A percentile compares a stretch with the other conserved stretches of the same genome.
phyloP scores from a whole-genome alignment of 2,113 vertebrate species.

The Actenoides lindsayi region DNA sequence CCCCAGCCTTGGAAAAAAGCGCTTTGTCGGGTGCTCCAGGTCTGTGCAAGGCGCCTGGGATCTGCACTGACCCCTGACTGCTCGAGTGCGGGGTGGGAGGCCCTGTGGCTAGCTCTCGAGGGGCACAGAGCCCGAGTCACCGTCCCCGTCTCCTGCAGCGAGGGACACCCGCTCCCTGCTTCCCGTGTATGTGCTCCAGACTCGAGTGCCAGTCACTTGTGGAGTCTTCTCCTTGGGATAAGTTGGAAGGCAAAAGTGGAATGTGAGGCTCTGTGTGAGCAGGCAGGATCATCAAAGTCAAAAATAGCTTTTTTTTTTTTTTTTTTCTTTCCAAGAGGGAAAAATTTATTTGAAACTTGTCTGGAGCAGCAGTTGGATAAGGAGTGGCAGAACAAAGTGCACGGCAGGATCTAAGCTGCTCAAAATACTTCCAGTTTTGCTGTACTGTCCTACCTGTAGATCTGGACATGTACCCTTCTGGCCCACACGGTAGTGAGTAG shows the following conservation, averaged over 20 bases:
- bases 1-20: accelerated
- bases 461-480: background rate
- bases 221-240: background rate
- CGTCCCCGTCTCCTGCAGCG: background rate
- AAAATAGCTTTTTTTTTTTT: background rate
- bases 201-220: accelerated
- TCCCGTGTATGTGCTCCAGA: accelerated
- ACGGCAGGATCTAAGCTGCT: background rate
- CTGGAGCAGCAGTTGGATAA: background rate
- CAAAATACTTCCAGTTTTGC: background rate
- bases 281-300: background rate
- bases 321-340: background rate
- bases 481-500: background rate
- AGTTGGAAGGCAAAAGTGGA: background rate
- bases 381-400: background rate
- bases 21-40: background rate
- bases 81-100: background rate
- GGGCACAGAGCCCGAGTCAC: background rate
- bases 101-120: background rate
- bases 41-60: background rate
- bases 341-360: background rate
- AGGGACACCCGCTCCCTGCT: accelerated
- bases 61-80: accelerated
- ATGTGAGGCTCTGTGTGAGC: background rate
- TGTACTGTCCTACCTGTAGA: background rate